Evolutionary conservation across 2,797 vertebrate genomes (phyloP), one percentile per base, ranked within the genome.

Genomic region (Neoniphon sammara): DNA sequence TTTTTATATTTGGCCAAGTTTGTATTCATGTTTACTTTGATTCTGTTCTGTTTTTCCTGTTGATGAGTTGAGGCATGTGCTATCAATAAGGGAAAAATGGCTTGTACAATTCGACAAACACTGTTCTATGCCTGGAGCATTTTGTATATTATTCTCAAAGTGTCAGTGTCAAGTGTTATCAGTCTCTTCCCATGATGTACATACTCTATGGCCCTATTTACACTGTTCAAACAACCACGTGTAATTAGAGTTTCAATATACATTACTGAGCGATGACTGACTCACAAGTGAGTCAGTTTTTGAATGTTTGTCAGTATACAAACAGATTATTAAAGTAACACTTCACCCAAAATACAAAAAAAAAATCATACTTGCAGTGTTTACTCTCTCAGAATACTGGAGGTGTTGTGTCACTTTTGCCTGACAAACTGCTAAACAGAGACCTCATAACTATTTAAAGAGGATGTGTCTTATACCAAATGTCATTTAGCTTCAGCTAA

Each of bases 71-170:
- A n/a, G n/a, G 23, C 30, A 2, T 63, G 30, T 64, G 44, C 50
- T 34, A 55, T 17, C 39, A 11, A 44, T 17, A 56, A 30, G 21
- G 34, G 23, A 47, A 52, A 15, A 56, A 47, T 0, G 44, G 44
- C 72, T 31, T 77, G 80, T 74, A 71, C 50, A 44, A 47, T 77
- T 81, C 0, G 9, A 52, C 3, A 11, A 20, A 36, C 5, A 57
- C 2, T 56, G 3, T 70, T 83, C 82, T 20, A 75, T 85, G 85
- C 78, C 80, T 74, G 78, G 75, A 65, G 83, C 72, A 73, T 78
- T 88, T 57, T 86, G 78, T 84, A 75, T 64, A 74, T 81, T 79
- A 83, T 66, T 4, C 14, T 21, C 20, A 0, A 7, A 69, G 42
- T 47, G 46, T 17, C 1, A 6, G 20, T 70, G 66, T 50, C 18